Evolutionary conservation across 2,113 vertebrate species (phyloP).

Genomic region (Perca fluviatilis): DNA sequence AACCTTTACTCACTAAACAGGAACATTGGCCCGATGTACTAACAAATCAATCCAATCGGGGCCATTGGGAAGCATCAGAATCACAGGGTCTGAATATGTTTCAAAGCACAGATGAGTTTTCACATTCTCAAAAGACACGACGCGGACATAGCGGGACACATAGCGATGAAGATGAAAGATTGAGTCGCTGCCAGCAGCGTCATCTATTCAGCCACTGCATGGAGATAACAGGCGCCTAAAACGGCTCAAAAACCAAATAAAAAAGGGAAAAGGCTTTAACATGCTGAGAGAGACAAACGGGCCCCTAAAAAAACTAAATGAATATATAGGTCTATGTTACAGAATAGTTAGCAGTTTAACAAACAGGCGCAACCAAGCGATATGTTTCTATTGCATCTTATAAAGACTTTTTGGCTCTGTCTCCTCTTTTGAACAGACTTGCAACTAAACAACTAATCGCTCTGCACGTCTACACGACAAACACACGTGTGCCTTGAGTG

Average conservation of each 20-base stretch:
- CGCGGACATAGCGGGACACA: constrained; percentile 45
- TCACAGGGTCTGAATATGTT: constrained; percentile 22
- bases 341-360: constrained; percentile 42
- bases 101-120: constrained; percentile 44
- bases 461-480: constrained; percentile 26
- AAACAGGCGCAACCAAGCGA: constrained; percentile 22
- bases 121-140: constrained; percentile 59
- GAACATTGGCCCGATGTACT: constrained; percentile 4
- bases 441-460: constrained; percentile 5
- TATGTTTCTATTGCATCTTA: constrained; percentile 57
- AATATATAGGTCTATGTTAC: constrained; percentile 67
- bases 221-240: constrained; percentile 8
- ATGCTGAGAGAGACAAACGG: constrained; percentile 20
- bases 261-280: constrained; percentile 13
- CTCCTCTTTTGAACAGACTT: constrained; percentile 62
- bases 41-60: background rate
- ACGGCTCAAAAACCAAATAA: constrained; percentile 10
- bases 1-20: constrained; percentile 45
- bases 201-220: constrained; percentile 48
- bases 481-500: constrained; percentile 32
- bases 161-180: constrained; percentile 27
- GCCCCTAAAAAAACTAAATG: constrained; percentile 16
- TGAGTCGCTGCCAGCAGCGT: constrained; percentile 76
- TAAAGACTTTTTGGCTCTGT: constrained; percentile 64
- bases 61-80: constrained; percentile 14